A percentile compares a stretch with the other conserved stretches of the same genome.
Conservation (phyloP, 1,140 invertebrate genomes). For the Bombyx mandarina region DNA sequence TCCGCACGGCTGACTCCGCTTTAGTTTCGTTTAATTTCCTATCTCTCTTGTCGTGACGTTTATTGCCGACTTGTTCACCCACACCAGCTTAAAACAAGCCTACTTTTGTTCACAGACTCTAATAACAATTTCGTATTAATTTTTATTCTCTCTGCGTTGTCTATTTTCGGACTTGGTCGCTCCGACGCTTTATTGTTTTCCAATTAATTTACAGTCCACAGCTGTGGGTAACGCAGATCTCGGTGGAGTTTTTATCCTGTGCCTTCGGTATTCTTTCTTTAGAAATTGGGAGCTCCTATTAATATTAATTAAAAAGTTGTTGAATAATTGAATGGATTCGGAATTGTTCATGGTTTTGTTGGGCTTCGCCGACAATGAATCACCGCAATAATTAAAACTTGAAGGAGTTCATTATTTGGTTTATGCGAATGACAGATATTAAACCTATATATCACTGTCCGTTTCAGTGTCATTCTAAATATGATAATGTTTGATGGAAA, state of each 20-base stretch:
- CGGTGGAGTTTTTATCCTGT: constrained; percentile 66
- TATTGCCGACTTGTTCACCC: constrained; percentile 42
- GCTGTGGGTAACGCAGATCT: constrained; percentile 61
- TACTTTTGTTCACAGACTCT: constrained; percentile 48
- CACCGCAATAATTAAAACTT: constrained; percentile 62
- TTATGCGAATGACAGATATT: constrained; percentile 40
- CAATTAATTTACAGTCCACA: constrained; percentile 63
- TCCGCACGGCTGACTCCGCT: constrained; percentile 43
- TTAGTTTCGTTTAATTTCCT: constrained; percentile 67
- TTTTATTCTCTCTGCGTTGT: constrained; percentile 46
- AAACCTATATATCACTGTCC: too few relatives aligned
- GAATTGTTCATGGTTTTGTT: constrained; percentile 59
- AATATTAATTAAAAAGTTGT: constrained; percentile 70
- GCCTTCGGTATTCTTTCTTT: constrained; percentile 62
- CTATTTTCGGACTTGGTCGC: constrained; percentile 46
- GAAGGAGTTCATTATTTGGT: constrained; percentile 43
- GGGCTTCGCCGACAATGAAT: constrained; percentile 47
- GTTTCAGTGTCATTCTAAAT: too few relatives aligned
- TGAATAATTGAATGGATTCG: constrained; percentile 67
- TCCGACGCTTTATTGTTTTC: constrained; percentile 62
- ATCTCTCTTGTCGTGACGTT: constrained; percentile 56
- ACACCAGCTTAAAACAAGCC: constrained; percentile 35
- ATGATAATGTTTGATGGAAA: too few relatives aligned
- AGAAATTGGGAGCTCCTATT: constrained; percentile 65
- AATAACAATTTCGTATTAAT: constrained; percentile 61